Evolutionary conservation across 2,888 invertebrate species (phyloP), one percentile per base, ranked within the genome.

Genomic region (Venustoraphidia nigricollis): DNA sequence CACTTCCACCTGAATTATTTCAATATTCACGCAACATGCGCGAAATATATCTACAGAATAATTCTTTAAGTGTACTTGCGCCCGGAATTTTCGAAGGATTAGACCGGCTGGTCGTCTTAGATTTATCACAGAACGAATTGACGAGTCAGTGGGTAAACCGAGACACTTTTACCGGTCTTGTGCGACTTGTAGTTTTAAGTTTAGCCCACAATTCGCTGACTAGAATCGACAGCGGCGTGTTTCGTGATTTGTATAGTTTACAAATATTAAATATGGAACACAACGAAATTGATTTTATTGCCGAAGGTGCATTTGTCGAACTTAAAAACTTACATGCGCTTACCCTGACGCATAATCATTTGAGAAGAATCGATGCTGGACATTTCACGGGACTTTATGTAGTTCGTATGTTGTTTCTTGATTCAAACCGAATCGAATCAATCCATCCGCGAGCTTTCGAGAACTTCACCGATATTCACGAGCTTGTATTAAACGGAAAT

Each of bases 71-170:
- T 54, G 81, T 82, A 5, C 69, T 88, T 45, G 83, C 84, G 10
- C 83, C 85, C 10, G 84, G 83, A 40, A 66, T 87, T 36, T 68
- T 89, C 49, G 81, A 82, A 64, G 80, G 79, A 50, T 68, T 88
- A 52, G 79, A 81, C 59, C 81, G 84, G 60, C 66, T 88, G 50
- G 78, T 81, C 64, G 75, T 79, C 57, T 68, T 87, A 54, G 85
- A 87, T 64, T 68, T 87, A 58, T 82, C 83, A 42, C 71, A 71
- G 50, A 87, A 87, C 64, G 79, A 83, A 59, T 67, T 88, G 56
- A 80, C 81, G n/a, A 83, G 81, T 59, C 79, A 77, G 55, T 84
- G 83, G 81, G 78, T 87, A 45, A 83, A 82, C 57, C 73, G 81
- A 58, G 83, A 84, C 57, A 83, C 85, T 27, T 87, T 89, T 67